Conservation (phyloP, 2,888 invertebrate genomes). For the Villa cingulata region DNA sequence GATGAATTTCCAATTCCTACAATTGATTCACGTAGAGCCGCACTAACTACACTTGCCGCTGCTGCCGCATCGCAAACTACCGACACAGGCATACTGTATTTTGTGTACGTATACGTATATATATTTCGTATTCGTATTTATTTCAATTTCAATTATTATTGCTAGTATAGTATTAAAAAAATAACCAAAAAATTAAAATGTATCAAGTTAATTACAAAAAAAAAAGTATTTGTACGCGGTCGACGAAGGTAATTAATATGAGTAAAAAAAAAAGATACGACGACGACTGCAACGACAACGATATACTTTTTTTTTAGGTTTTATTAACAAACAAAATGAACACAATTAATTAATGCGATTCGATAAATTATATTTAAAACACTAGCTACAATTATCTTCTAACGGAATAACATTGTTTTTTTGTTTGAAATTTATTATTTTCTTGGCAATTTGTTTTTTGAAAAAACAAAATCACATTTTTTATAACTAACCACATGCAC, state of each 20-base stretch:
- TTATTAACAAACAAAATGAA: neutral
- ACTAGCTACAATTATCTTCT: neutral
- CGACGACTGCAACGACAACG: no score
- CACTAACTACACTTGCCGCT: slow-evolving; percentile 29
- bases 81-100: slow-evolving; percentile 30
- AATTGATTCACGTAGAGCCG: slow-evolving; percentile 34
- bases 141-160: no score
- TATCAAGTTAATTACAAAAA: no score
- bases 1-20: slow-evolving; percentile 13
- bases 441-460: neutral
- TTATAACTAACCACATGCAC: neutral
- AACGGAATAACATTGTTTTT: neutral
- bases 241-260: no score
- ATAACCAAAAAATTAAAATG: no score
- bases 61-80: slow-evolving; percentile 33
- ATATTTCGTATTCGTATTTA: no score
- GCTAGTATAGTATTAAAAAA: no score
- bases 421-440: neutral
- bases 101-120: no score
- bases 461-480: neutral
- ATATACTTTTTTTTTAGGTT: no score
- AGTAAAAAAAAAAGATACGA: neutral
- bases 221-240: no score
- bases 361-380: neutral
- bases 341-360: neutral